phyloP scores from a whole-genome alignment of 2,113 vertebrate genomes.

The Asarcornis scutulata region DNA sequence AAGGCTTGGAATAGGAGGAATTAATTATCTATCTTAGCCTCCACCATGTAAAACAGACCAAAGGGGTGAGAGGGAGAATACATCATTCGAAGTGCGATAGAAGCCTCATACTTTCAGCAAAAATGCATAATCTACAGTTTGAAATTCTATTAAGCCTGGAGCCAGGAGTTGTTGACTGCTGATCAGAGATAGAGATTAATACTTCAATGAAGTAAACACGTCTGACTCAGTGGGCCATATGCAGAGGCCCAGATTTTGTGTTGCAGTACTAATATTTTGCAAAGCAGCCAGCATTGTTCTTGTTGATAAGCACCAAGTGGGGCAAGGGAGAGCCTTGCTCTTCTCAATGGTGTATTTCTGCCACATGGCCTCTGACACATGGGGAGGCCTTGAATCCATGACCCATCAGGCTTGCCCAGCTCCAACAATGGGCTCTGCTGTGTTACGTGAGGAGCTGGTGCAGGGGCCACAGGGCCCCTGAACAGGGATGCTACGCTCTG shows the following conservation, averaged over 20 bases:
- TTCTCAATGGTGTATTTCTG: not conserved
- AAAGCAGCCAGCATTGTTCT: constrained; percentile 44
- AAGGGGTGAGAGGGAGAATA: not conserved
- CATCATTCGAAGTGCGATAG: not conserved
- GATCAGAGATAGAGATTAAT: constrained; percentile 13
- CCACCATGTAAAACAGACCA: not conserved
- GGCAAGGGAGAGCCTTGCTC: not conserved
- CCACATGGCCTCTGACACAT: not conserved
- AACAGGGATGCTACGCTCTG: fast-evolving
- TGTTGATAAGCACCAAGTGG: not conserved
- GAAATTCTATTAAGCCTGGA: constrained; percentile 22
- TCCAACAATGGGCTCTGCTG: not conserved
- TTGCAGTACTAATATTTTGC: not conserved
- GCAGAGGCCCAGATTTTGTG: constrained; percentile 7
- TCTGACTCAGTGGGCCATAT: constrained; percentile 9
- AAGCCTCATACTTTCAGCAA: constrained; percentile 9
- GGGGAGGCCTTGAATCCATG: not conserved
- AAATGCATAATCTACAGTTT: constrained; percentile 15
- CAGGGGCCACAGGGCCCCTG: not conserved
- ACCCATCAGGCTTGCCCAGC: not conserved
- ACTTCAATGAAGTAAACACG: constrained; percentile 35
- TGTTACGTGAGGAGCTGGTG: fast-evolving
- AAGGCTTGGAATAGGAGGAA: not conserved
- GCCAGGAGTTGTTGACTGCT: constrained; percentile 5
- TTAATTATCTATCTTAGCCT: constrained; percentile 29